Conservation (phyloP, 2,888 invertebrate genomes). For the Slavum lentiscoides region DNA sequence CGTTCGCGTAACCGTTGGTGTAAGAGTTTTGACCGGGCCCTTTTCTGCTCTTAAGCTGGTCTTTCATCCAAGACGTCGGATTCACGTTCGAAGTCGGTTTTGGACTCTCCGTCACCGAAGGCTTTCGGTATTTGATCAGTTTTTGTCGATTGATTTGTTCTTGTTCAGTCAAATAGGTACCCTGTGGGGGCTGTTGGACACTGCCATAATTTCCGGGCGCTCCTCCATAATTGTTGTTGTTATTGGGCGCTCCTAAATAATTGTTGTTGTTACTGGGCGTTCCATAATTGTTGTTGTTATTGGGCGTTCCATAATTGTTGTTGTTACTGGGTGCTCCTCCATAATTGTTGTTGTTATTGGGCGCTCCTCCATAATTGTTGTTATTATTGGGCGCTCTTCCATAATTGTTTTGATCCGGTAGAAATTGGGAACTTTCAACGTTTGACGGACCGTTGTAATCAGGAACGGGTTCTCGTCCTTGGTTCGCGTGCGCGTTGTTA, state of each 20-base stretch:
- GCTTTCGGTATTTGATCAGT: neutral
- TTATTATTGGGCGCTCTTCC: neutral
- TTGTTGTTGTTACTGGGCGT: neutral
- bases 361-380: neutral
- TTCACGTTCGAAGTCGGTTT: conserved; percentile 18
- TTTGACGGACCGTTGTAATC: conserved; percentile 3
- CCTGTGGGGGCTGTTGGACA: neutral
- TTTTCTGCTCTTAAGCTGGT: conserved; percentile 29
- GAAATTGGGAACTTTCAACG: conserved; percentile 9
- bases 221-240: neutral
- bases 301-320: no score
- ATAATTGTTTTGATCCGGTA: conserved; percentile 19
- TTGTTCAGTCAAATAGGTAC: conserved; percentile 18
- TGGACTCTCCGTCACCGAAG: neutral
- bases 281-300: neutral
- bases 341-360: neutral
- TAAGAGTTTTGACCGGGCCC: neutral
- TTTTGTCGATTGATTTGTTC: conserved; percentile 28
- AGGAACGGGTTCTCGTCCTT: neutral
- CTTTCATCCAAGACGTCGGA: conserved; percentile 46
- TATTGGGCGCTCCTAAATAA: neutral
- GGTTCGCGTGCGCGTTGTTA: neutral
- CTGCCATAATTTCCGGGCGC: conserved; percentile 8
- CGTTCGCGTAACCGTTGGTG: conserved; percentile 11
- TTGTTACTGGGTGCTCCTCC: neutral